Conservation (phyloP, 2,888 invertebrate genomes). For the Diarsia dahlii region DNA sequence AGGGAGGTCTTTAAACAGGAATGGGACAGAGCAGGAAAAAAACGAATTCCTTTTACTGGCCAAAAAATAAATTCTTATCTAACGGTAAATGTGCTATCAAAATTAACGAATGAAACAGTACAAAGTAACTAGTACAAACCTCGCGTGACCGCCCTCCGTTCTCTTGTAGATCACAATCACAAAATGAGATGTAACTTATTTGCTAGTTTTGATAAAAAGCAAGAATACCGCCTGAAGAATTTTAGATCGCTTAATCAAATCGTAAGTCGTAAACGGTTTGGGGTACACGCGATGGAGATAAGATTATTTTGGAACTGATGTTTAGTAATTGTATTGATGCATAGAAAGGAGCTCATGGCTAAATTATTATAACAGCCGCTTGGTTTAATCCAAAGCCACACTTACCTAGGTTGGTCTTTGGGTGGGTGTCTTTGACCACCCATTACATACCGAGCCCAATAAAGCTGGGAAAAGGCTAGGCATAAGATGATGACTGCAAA, state of each 20-base stretch:
- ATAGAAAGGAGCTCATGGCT: too few species aligned
- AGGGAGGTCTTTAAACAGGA: too few species aligned
- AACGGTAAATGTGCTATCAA: slow-evolving; percentile 18
- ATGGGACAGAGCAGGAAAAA: too few species aligned
- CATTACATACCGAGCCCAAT: background rate
- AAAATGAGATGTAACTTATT: slow-evolving; percentile 86
- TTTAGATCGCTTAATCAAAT: slow-evolving; percentile 77
- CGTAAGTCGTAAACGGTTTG: slow-evolving; percentile 58
- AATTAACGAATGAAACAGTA: slow-evolving; percentile 41
- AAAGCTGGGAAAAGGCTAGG: background rate
- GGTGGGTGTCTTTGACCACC: too few species aligned
- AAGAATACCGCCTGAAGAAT: slow-evolving; percentile 71
- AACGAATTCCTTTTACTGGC: background rate
- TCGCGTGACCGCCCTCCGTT: slow-evolving; percentile 78
- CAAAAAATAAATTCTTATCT: slow-evolving; percentile 17
- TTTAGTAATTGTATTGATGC: slow-evolving; percentile 3
- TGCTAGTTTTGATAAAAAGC: slow-evolving; percentile 76
- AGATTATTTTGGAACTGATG: slow-evolving; percentile 17
- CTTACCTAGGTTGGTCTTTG: too few species aligned
- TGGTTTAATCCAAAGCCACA: too few species aligned
- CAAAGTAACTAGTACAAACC: slow-evolving; percentile 31
- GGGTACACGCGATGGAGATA: slow-evolving; percentile 57
- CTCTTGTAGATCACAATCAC: slow-evolving; percentile 79
- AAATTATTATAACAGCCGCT: too few species aligned
- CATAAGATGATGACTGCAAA: background rate